Percentiles rank a stretch among this genome's conserved stretches.
These are phyloP conservation scores for Spizaetus ornatus DNA, from an alignment of 2,113 vertebrate genomes.

Conservation along the genomic window DNA sequence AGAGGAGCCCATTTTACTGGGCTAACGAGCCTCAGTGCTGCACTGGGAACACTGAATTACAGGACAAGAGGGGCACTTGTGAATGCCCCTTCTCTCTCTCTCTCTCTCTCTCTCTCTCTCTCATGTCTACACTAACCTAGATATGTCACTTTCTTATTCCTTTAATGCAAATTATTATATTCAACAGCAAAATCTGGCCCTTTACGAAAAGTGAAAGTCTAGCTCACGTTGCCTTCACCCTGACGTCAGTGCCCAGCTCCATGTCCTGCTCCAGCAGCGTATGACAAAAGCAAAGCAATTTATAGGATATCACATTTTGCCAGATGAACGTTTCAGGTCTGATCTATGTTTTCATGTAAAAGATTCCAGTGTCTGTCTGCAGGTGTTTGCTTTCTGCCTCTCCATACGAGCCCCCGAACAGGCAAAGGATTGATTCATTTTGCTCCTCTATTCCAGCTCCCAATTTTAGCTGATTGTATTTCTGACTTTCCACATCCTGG, in stretches of 20 bases:
- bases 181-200: neutral
- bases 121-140: neutral
- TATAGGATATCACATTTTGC: neutral
- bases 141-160: constrained; percentile 5
- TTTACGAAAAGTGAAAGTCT: neutral
- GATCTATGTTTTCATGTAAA: neutral
- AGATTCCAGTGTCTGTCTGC: neutral
- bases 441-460: neutral
- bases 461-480: neutral
- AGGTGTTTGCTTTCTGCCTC: neutral
- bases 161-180: neutral
- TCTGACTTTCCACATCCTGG: neutral
- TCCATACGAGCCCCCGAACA: neutral
- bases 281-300: neutral
- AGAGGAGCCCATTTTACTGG: neutral
- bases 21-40: neutral
- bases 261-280: neutral
- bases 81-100: neutral
- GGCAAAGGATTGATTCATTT: neutral
- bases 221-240: neutral
- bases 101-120: neutral
- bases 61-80: neutral
- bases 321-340: neutral
- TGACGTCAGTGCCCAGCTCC: neutral
- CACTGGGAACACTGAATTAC: neutral